These are phyloP conservation scores for Pogonomyrmex barbatus DNA, from an alignment of 1,140 invertebrate genomes.

Conservation along the genomic window DNA sequence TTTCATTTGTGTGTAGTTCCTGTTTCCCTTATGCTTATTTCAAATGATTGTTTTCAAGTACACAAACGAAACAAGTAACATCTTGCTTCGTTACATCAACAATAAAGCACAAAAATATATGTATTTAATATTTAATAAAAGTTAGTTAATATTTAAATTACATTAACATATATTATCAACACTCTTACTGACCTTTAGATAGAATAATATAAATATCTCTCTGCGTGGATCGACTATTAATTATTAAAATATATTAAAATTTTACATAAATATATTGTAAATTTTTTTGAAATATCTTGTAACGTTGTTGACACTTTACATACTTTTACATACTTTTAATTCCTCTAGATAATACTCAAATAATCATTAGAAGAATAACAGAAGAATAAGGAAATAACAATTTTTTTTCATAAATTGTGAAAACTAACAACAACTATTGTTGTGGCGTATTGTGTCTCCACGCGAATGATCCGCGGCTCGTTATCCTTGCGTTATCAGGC, in stretches of 20 bases:
- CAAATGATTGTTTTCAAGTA: neutral
- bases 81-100: neutral
- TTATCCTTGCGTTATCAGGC: no score
- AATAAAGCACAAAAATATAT: slow-evolving; percentile 38
- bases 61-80: neutral
- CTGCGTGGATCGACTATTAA: slow-evolving; percentile 34
- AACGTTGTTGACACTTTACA: neutral
- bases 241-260: neutral
- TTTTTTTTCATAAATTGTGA: neutral
- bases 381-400: neutral
- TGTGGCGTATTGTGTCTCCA: no score
- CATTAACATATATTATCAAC: slow-evolving; percentile 33
- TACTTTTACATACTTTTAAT: neutral
- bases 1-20: neutral
- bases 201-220: slow-evolving; percentile 41
- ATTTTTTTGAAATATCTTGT: neutral
- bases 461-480: no score
- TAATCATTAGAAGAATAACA: neutral
- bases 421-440: no score
- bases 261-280: neutral
- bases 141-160: slow-evolving; percentile 64
- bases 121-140: slow-evolving; percentile 59
- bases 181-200: slow-evolving; percentile 67
- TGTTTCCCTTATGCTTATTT: neutral
- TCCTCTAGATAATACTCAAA: neutral